These are phyloP conservation scores for Cyrtodaria siliqua DNA, from an alignment of 2,888 invertebrate species.

Conservation along the genomic window DNA sequence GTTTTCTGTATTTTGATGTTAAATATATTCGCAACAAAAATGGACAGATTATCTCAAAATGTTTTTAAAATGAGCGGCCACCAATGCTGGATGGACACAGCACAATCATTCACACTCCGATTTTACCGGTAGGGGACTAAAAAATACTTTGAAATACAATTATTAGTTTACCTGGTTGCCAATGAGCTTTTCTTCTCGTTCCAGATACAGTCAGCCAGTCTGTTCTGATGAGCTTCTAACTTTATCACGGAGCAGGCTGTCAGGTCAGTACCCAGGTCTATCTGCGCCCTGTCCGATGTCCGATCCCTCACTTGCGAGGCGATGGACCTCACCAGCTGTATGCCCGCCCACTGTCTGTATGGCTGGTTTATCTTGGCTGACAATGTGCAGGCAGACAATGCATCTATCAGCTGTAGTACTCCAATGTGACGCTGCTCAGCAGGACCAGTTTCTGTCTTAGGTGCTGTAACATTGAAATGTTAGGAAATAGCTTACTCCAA, in stretches of 20 bases:
- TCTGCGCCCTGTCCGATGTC: conserved; percentile 70
- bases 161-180: conserved; percentile 87
- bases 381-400: conserved; percentile 88
- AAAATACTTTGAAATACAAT: too few relatives aligned
- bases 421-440: conserved; percentile 6
- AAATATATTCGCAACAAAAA: too few relatives aligned
- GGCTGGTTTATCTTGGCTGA: conserved; percentile 87
- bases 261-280: conserved; percentile 87
- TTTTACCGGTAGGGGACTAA: too few relatives aligned
- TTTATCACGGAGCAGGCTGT: conserved; percentile 84
- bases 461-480: too few relatives aligned
- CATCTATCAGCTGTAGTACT: conserved; percentile 88
- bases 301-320: conserved; percentile 40
- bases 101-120: too few relatives aligned
- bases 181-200: conserved; percentile 86
- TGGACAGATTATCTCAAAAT: too few relatives aligned
- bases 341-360: conserved; percentile 89
- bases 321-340: conserved; percentile 87
- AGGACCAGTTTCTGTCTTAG: too few relatives aligned
- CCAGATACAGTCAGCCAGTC: conserved; percentile 87
- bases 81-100: too few relatives aligned
- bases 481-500: too few relatives aligned
- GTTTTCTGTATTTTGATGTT: too few relatives aligned
- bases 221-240: conserved; percentile 88
- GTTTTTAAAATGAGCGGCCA: too few relatives aligned